A percentile compares a stretch with the other conserved stretches of the same genome.
Evolutionary conservation across 2,113 vertebrate species (phyloP).

Genomic region (Saccopteryx bilineata): DNA sequence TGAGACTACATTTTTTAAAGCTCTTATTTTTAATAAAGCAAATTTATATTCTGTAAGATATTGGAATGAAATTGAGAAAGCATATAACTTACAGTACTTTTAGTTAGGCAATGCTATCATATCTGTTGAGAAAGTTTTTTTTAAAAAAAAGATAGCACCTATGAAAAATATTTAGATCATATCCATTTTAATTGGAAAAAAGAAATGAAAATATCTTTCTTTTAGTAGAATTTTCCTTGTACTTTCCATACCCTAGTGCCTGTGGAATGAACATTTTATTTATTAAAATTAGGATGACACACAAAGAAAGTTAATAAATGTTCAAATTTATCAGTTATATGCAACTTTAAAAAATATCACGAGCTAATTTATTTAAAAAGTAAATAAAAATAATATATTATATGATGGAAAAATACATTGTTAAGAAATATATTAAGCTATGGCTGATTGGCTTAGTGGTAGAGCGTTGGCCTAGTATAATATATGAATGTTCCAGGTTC

Average conservation of each 20-base stretch:
- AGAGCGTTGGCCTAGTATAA: too few relatives aligned
- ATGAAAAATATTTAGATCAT: slow-evolving; percentile 10
- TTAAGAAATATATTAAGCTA: not conserved
- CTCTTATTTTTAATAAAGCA: not conserved
- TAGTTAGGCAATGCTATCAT: not conserved
- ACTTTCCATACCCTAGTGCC: not conserved
- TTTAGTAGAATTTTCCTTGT: not conserved
- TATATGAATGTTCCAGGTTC: too few relatives aligned
- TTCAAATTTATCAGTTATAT: not conserved
- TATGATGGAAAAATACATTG: not conserved
- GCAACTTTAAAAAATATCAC: not conserved
- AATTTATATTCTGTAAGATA: not conserved
- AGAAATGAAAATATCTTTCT: not conserved
- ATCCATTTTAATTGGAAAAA: not conserved
- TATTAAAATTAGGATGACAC: not conserved
- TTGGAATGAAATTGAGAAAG: not conserved
- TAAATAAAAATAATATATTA: not conserved
- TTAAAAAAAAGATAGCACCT: not conserved
- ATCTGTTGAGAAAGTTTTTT: not conserved
- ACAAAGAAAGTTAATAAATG: not conserved
- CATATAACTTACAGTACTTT: not conserved
- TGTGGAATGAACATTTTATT: not conserved
- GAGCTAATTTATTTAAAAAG: not conserved
- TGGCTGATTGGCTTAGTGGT: too few relatives aligned
- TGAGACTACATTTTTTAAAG: not conserved